Conservation (phyloP, 2,797 vertebrate genomes). For the Paratrypauchen microcephalus region DNA sequence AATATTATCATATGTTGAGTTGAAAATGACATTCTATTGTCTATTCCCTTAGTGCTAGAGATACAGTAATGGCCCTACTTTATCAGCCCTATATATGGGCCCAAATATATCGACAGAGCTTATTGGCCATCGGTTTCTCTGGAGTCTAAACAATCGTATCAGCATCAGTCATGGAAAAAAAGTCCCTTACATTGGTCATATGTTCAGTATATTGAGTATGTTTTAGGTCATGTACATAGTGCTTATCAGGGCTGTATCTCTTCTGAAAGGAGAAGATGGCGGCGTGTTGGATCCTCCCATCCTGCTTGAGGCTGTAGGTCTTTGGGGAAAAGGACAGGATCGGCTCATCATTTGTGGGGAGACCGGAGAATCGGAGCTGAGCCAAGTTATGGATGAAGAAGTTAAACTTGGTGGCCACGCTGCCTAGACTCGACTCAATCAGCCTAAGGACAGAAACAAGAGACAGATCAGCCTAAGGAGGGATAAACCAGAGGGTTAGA, state of each 20-base stretch:
- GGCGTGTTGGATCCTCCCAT: constrained; percentile 88
- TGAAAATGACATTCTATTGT: too few relatives aligned
- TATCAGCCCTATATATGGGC: too few relatives aligned
- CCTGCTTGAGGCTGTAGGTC: constrained; percentile 92
- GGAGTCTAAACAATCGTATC: too few relatives aligned
- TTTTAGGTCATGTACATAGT: constrained; percentile 84
- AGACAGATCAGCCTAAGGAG: neutral
- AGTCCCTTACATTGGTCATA: too few relatives aligned
- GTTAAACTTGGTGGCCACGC: constrained; percentile 97
- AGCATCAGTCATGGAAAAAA: too few relatives aligned
- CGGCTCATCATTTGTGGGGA: constrained; percentile 93
- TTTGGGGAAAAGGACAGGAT: constrained; percentile 95
- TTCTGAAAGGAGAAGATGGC: constrained; percentile 97
- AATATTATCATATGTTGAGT: too few relatives aligned
- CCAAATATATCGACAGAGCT: too few relatives aligned
- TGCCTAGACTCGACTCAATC: constrained; percentile 96
- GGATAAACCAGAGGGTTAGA: too few relatives aligned
- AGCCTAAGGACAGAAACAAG: constrained; percentile 69
- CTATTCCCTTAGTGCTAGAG: too few relatives aligned
- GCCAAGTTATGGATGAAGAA: constrained; percentile 99
- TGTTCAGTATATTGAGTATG: neutral
- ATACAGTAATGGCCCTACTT: too few relatives aligned
- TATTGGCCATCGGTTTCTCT: too few relatives aligned
- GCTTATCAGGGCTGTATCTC: constrained; percentile 97
- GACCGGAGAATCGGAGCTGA: constrained; percentile 93